phyloP scores from a whole-genome alignment of 2,113 vertebrate species.

The Macrotus californicus region DNA sequence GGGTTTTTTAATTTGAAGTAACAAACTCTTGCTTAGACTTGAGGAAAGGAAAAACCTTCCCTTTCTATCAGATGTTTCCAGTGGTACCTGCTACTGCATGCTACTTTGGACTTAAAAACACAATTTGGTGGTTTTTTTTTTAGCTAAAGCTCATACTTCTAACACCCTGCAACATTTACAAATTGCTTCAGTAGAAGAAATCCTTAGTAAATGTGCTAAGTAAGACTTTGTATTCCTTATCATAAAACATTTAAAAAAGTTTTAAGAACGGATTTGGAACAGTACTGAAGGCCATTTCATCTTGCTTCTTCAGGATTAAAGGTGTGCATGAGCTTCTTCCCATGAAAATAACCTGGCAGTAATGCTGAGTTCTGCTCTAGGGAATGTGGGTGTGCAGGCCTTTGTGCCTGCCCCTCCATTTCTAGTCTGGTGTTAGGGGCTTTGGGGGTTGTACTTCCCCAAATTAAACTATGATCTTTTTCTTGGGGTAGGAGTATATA shows the following conservation, averaged over 20 bases:
- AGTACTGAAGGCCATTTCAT: constrained; percentile 16
- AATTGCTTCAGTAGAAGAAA: constrained; percentile 49
- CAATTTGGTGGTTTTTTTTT: constrained; percentile 33
- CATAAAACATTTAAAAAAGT: constrained; percentile 65
- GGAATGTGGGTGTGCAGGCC: not conserved
- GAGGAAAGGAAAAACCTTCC: not conserved
- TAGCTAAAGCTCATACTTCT: not conserved
- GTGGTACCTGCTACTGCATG: not conserved
- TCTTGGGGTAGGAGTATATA: not conserved
- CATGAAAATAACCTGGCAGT: not conserved
- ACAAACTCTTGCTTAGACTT: not conserved
- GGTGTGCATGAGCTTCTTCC: not conserved
- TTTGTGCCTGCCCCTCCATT: not conserved
- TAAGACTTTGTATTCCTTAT: constrained; percentile 47
- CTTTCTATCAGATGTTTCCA: not conserved
- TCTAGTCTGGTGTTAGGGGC: not conserved
- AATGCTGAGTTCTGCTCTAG: not conserved
- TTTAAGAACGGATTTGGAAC: constrained; percentile 42
- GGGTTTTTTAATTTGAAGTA: not conserved
- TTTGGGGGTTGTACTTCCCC: not conserved
- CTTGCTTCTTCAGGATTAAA: constrained; percentile 37
- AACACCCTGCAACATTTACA: constrained; percentile 43
- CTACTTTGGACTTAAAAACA: constrained; percentile 26
- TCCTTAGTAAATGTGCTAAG: constrained; percentile 42
- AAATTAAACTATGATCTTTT: not conserved